Base-by-base conservation (phyloP, 2,888 invertebrate species). In the Aspidiotus destructor region DNA sequence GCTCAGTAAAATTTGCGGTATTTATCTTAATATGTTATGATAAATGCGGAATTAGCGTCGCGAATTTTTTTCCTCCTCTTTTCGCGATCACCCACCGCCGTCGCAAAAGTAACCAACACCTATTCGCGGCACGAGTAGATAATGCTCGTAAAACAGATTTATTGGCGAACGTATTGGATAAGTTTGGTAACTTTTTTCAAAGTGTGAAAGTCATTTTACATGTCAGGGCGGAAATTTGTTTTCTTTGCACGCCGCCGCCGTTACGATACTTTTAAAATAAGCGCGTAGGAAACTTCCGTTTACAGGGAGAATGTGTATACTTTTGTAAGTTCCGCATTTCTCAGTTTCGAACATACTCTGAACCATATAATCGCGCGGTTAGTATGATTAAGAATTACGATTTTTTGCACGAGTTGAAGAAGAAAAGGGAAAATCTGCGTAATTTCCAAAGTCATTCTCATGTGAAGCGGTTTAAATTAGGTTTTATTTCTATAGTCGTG, bases 131-230 rank as follows among this genome's bases (percentile, higher is more conserved):
- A 53, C 62, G 52, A 48, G 62, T 48, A 53, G 62, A 62, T 62
- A 62, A 62, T 62, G 62, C 62, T 62, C 62, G 62, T 62, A 62
- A 62, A 62, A 62, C 62, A 62, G 62, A 62, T 62, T 62, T 62
- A 62, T 62, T 62, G 62, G 62, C 40, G 53, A 62, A 52, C 48
- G 62, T 62, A 62, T 62, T 62, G 62, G 62, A 62, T 62, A 62
- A 62, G 62, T 62, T 62, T 53, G 62, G 62, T 62, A 62, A 62
- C 52, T 62, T 62, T 62, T 62, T 62, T 41, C 48, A 53, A 62
- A 62, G 62, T 62, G 62, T 62, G 62, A 53, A 62, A 62, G 62
- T 62, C 62, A 41, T 62, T 61, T 62, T 62, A 62, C 62, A 53
- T 62, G 62, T 62, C 62, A 53, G 62, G 53, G 53, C 13, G 15